Evolutionary conservation across 35 echinoderm and acorn worm genomes (phyloP).

Genomic region (Patiria miniata): DNA sequence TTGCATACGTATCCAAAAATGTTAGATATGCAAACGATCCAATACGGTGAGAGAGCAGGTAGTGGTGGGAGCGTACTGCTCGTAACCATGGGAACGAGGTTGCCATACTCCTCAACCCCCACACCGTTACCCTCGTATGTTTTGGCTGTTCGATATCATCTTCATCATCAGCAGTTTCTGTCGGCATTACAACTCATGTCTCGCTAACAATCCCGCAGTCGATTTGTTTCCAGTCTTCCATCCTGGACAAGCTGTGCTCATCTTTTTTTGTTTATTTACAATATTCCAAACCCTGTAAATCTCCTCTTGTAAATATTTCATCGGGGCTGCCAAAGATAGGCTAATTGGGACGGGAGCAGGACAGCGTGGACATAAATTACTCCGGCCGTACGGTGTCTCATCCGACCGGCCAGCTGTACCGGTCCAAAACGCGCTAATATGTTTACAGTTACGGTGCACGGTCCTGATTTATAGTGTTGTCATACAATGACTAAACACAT

Average conservation of each 20-base stretch:
- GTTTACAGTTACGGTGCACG: constrained; percentile 7
- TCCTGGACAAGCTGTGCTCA: neutral
- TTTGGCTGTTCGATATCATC: too few relatives aligned
- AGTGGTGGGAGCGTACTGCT: too few relatives aligned
- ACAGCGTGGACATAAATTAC: constrained; percentile 24
- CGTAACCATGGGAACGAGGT: too few relatives aligned
- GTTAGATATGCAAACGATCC: too few relatives aligned
- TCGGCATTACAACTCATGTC: neutral
- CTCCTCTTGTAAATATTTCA: constrained; percentile 23
- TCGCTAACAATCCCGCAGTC: neutral
- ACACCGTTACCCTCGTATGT: too few relatives aligned
- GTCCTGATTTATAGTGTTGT: constrained; percentile 13
- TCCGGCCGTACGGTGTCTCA: neutral
- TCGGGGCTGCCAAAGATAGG: constrained; percentile 26
- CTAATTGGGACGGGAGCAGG: constrained; percentile 13
- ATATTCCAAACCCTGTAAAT: constrained; percentile 28
- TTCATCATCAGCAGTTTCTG: too few relatives aligned
- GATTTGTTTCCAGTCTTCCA: neutral
- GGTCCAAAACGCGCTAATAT: neutral
- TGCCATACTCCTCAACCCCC: too few relatives aligned
- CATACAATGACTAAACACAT: constrained; percentile 17
- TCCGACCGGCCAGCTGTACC: constrained; percentile 19
- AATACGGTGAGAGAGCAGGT: too few relatives aligned
- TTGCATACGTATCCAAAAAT: too few relatives aligned
- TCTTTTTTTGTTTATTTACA: constrained; percentile 22